These are phyloP conservation scores for Tupiocoris notatus DNA, from an alignment of 2,888 invertebrate species.

Conservation along the genomic window DNA sequence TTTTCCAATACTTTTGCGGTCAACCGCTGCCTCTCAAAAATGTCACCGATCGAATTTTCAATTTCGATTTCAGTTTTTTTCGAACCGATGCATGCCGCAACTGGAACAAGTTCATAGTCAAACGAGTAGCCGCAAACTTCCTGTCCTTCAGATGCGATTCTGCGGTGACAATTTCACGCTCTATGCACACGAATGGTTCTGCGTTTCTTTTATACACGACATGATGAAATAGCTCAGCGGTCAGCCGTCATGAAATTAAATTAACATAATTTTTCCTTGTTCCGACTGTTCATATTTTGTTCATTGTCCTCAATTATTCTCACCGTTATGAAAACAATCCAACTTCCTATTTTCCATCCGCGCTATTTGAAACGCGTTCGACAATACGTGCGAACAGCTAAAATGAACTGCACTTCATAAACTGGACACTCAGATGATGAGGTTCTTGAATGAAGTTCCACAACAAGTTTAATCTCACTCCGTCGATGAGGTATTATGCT, in stretches of 20 bases:
- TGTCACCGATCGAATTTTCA: too few relatives aligned
- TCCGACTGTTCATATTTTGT: background rate
- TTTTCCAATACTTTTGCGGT: too few relatives aligned
- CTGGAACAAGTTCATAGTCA: too few relatives aligned
- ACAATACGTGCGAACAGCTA: background rate
- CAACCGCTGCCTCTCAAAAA: too few relatives aligned
- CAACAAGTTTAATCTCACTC: conserved; percentile 21
- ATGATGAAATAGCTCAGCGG: too few relatives aligned
- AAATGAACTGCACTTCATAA: background rate
- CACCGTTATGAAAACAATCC: too few relatives aligned
- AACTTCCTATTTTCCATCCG: too few relatives aligned
- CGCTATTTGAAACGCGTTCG: background rate
- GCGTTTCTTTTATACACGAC: too few relatives aligned
- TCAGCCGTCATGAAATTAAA: background rate
- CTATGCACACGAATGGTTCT: background rate
- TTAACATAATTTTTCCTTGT: background rate
- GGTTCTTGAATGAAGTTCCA: conserved; percentile 20
- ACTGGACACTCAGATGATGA: background rate
- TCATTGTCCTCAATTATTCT: too few relatives aligned
- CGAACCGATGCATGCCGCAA: too few relatives aligned
- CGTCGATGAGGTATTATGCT: background rate
- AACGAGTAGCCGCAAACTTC: background rate
- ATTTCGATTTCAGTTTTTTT: too few relatives aligned
- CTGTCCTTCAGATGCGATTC: background rate
- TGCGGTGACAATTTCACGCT: background rate